phyloP scores from a whole-genome alignment of 1,140 invertebrate species.

The Neodiprion virginianus region DNA sequence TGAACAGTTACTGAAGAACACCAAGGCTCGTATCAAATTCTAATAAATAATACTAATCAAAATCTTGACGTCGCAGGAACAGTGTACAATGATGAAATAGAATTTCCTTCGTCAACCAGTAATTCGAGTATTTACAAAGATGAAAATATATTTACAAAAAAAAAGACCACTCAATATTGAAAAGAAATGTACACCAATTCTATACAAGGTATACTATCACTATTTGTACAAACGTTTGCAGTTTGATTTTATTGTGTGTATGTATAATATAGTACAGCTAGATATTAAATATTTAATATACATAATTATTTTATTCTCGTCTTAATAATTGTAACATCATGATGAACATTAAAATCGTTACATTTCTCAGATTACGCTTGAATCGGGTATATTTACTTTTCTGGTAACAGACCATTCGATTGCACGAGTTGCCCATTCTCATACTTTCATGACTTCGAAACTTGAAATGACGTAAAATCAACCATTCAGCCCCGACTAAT shows the following conservation, averaged over 20 bases:
- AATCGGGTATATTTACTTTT: too few relatives aligned
- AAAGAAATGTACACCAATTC: too few relatives aligned
- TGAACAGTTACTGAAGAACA: too few relatives aligned
- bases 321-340: background rate
- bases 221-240: background rate
- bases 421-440: too few relatives aligned
- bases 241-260: background rate
- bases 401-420: too few relatives aligned
- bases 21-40: too few relatives aligned
- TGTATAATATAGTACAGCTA: background rate
- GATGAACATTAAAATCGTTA: background rate
- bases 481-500: background rate
- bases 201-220: too few relatives aligned
- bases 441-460: too few relatives aligned
- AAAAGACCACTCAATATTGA: background rate
- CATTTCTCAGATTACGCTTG: background rate
- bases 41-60: too few relatives aligned
- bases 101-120: too few relatives aligned
- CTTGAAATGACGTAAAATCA: background rate
- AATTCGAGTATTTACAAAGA: background rate
- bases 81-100: too few relatives aligned
- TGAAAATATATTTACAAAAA: background rate
- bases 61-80: too few relatives aligned
- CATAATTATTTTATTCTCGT: background rate
- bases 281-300: background rate